Evolutionary conservation across 2,797 vertebrate genomes (phyloP), one percentile per base, ranked within the genome.

Genomic region (Channa striata): DNA sequence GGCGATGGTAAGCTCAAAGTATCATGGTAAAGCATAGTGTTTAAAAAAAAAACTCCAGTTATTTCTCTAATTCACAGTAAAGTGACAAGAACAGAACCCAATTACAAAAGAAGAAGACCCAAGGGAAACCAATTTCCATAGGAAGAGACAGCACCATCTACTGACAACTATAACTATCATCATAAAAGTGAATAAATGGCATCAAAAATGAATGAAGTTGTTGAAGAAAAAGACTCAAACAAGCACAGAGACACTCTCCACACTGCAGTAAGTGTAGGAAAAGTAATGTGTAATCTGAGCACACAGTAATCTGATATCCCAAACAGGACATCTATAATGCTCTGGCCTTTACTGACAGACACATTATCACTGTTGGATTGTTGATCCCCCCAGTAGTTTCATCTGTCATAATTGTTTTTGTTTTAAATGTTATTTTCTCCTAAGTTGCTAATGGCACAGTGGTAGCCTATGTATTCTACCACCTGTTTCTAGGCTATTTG

Each of bases 401-500:
- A 10, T 53, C 52, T 56, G 58, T 57, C 43, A 16, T 65, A 52
- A 61, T 16, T 17, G 51, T 49, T 74, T 20, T 58, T 66, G 61
- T 74, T 77, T 78, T 56, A 43, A 65, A 40, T 72, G 78, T 83
- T 84, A 85, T 89, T 88, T 88, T 88, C 77, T 80, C 46, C 78
- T 75, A 71, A 68, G 80, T 73, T 69, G 66, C 77, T 87, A 81
- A 75, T 81, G 70, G 60, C 64, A 65, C 59, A 61, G 58, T 47
- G 58, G 70, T 68, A 64, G 85, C 48, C 73, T 58, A 57, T 30
- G 37, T 64, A 64, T 54, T 60, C 67, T 37, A 56, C 84, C 88
- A 92, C 89, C 93, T 93, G 91, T 91, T 89, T 88, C 67, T 37
- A 65, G 59, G 74, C 81, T 91, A 77, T 91, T 91, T 89, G 61